Evolutionary conservation across 92 coral and sea anemone species (phyloP), one percentile per base, ranked within the genome.

Genomic region (Galaxea fascicularis): DNA sequence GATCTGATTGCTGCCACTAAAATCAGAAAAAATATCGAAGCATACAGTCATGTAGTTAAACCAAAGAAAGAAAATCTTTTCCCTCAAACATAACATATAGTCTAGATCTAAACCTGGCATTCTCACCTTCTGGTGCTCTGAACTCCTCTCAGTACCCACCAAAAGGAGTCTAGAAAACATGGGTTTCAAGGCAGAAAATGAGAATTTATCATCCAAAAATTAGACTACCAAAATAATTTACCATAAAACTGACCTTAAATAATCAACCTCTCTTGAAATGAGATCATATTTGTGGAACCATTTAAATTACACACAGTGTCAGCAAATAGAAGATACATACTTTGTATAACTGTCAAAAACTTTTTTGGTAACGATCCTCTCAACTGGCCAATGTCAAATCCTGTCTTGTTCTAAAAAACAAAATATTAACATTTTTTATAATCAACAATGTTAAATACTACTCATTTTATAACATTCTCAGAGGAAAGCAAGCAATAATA

Each of bases 361-460:
- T 94, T 94, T 82, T 85, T 92, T 9, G 90, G 91, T 18, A 94
- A 73, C 11, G 98, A 94, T 60, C 98, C 98, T 31, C 93, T 84
- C 56, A 89, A 88, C 67, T 94, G 92, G 64, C 88, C 92, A 76
- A 93, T 84, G 73, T 92, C 93, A 83, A 89, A 86, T 64, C 98
- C 90, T 24, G 91, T 81, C 88, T 89, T 94, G 82, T 86, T 94
- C 98, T 94, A 27, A 56, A 63, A 78, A 27, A 88, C 53, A 66
- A 25, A 53, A 72, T 14, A 6, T 20, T 10, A 49, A 15, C 2
- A 15, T 49, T 15, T 10, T 3, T 49, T 2, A 49, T 10, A 49
- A 15, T 56, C 25, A 2, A 35, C 6, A 2, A 35, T 35, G 41
- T 35, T 35, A 35, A 2, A 35, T 35, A 35, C n/a, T n/a, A n/a